A percentile compares a stretch with the other conserved stretches of the same genome.
Conservation (phyloP, 23 tunicate species). For the Trididemnum nubilum region DNA sequence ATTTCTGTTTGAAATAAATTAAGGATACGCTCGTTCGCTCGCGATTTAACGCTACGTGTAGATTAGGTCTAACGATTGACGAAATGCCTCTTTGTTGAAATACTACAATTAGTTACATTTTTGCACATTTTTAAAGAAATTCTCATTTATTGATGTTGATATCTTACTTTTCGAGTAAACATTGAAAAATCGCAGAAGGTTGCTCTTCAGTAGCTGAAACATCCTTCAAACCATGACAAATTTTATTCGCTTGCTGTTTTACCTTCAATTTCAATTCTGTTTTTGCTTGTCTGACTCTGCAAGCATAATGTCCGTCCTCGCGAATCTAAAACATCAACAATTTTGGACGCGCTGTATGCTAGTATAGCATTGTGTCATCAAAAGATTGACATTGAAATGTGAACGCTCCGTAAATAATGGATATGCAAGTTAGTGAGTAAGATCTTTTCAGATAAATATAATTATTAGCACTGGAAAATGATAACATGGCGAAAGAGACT, state of each 20-base stretch:
- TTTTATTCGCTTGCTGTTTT: slow-evolving; percentile 71
- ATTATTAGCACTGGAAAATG: too few relatives aligned
- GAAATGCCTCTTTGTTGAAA: too few relatives aligned
- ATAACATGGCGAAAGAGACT: too few relatives aligned
- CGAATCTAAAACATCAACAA: slow-evolving; percentile 36
- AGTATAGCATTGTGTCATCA: background rate
- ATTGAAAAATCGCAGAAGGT: slow-evolving; percentile 62
- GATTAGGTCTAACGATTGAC: too few relatives aligned
- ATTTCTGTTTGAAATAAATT: too few relatives aligned
- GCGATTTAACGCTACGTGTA: too few relatives aligned
- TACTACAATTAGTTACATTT: too few relatives aligned
- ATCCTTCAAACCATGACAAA: slow-evolving; percentile 49
- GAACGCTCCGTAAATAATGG: background rate
- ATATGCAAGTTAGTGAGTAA: background rate
- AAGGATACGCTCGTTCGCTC: too few relatives aligned
- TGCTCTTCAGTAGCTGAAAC: slow-evolving; percentile 65
- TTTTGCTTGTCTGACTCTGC: slow-evolving; percentile 47
- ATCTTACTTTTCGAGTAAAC: slow-evolving; percentile 53
- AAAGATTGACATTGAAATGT: background rate
- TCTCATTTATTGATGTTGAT: too few relatives aligned
- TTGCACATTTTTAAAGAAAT: too few relatives aligned
- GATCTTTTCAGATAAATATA: too few relatives aligned
- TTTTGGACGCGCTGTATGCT: background rate
- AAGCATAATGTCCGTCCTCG: slow-evolving; percentile 67
- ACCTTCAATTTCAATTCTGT: slow-evolving; percentile 61